Percentiles rank a stretch among this genome's conserved stretches.
phyloP scores from a whole-genome alignment of 2,113 vertebrate species.

The Theristicus caerulescens region DNA sequence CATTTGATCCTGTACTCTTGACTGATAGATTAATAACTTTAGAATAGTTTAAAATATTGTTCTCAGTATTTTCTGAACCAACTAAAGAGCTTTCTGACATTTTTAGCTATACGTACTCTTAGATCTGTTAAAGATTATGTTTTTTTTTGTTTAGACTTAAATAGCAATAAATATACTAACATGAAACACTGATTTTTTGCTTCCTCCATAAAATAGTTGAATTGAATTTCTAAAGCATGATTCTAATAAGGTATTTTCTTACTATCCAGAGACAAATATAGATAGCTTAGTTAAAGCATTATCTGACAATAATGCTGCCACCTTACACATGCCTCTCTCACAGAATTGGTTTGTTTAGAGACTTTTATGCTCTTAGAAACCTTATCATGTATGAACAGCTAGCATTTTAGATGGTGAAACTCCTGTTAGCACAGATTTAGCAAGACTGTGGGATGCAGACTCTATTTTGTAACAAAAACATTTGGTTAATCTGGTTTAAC shows the following conservation, averaged over 20 bases:
- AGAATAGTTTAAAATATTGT: background rate
- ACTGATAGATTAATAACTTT: background rate
- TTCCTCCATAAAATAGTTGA: background rate
- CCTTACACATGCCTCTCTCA: background rate
- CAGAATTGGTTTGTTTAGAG: background rate
- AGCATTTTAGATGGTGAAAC: background rate
- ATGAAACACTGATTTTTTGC: background rate
- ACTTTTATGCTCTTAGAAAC: background rate
- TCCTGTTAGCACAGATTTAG: background rate
- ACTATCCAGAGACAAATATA: background rate
- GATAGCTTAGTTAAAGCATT: background rate
- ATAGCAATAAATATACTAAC: background rate
- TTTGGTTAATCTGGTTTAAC: conserved; percentile 20
- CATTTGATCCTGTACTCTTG: background rate
- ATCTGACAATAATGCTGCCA: background rate
- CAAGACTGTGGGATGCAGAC: background rate
- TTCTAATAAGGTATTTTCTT: background rate
- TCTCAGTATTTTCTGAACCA: background rate
- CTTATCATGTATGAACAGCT: conserved; percentile 16
- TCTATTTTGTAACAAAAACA: background rate
- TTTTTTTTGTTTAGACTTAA: background rate
- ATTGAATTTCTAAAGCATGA: background rate
- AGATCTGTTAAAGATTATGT: background rate
- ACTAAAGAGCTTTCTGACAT: background rate
- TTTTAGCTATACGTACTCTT: background rate